Evolutionary conservation across 2,797 vertebrate species (phyloP).

Genomic region (Toxotes lorentzi): DNA sequence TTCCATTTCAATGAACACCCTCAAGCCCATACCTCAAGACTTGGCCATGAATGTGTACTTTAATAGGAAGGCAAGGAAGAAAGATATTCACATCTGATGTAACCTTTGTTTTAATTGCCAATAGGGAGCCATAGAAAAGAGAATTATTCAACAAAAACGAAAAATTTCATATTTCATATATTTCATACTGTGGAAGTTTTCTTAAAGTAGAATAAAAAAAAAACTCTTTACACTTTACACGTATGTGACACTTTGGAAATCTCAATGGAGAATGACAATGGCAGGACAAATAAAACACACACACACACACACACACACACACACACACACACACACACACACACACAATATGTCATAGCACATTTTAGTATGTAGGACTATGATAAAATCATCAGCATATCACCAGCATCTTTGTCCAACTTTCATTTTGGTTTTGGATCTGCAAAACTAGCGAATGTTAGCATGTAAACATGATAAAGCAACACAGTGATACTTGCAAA

Average conservation of each 20-base stretch:
- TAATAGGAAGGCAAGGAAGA: not conserved
- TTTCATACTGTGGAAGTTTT: slow-evolving; percentile 1
- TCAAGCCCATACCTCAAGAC: not conserved
- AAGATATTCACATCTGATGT: slow-evolving; percentile 1
- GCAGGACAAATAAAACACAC: not conserved
- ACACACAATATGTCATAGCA: too few species aligned
- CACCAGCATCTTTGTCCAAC: too few species aligned
- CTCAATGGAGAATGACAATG: not conserved
- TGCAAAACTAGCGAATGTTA: too few species aligned
- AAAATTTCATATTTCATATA: too few species aligned
- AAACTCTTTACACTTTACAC: not conserved
- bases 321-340: too few species aligned
- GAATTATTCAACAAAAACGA: not conserved
- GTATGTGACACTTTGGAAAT: not conserved
- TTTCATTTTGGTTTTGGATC: too few species aligned
- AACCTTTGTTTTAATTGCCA: slow-evolving; percentile 9
- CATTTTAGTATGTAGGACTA: too few species aligned
- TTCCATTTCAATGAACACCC: slow-evolving; percentile 12
- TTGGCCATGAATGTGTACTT: not conserved
- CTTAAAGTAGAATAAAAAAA: not conserved
- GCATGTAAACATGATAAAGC: too few species aligned
- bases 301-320: not conserved
- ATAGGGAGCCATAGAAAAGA: not conserved
- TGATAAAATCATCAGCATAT: too few species aligned
- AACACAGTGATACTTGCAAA: too few species aligned